Percentiles rank a stretch among this genome's conserved stretches.
Conservation (phyloP, 2,797 vertebrate species). For the Enteromius fasciolatus region DNA sequence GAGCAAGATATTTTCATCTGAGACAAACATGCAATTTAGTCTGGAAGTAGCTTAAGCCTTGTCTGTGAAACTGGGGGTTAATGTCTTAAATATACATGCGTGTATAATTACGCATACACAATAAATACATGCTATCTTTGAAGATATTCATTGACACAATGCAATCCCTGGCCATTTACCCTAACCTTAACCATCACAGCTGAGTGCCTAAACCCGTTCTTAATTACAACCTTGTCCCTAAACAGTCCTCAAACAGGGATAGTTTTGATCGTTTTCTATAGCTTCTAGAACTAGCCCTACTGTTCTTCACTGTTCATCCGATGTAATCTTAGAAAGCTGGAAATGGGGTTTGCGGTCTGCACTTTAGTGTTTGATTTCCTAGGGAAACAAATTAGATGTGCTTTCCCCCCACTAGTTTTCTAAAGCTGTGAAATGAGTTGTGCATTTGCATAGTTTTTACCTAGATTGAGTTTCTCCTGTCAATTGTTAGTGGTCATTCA, state of each 20-base stretch:
- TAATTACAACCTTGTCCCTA: background rate
- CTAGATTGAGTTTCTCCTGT: conserved; percentile 2
- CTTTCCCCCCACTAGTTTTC: background rate
- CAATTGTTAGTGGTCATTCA: conserved; percentile 8
- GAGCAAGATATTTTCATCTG: no score
- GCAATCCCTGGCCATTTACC: background rate
- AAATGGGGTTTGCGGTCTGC: conserved; percentile 12
- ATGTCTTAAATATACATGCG: no score
- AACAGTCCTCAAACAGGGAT: background rate
- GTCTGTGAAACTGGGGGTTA: no score
- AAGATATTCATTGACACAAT: background rate
- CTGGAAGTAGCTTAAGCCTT: no score
- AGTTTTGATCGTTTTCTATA: background rate
- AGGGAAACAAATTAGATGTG: background rate
- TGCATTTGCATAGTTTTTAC: conserved; percentile 22
- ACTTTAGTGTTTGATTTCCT: conserved; percentile 24
- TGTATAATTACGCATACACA: no score
- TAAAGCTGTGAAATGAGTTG: conserved; percentile 13
- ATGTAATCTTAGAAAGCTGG: conserved; percentile 14
- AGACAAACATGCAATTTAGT: no score
- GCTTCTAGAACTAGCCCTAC: background rate
- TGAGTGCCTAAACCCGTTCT: background rate
- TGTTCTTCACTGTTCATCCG: background rate
- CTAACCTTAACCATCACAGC: background rate
- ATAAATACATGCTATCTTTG: background rate